These are phyloP conservation scores for Silurus glanis DNA, from an alignment of 2,113 vertebrate species.

Conservation along the genomic window DNA sequence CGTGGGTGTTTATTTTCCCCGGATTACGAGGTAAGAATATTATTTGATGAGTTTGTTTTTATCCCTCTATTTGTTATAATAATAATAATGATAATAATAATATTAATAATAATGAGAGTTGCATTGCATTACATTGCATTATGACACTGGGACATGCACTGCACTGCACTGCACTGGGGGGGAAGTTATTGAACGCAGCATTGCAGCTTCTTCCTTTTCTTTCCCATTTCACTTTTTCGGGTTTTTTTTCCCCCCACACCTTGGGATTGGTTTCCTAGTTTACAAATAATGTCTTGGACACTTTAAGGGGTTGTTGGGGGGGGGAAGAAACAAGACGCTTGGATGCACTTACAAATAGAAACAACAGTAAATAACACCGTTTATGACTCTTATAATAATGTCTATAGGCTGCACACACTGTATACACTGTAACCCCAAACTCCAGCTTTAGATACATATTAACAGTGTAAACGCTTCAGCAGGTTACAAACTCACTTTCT, in stretches of 20 bases:
- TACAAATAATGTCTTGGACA: neutral
- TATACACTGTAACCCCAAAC: neutral
- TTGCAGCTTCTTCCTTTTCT: neutral
- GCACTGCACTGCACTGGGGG: neutral
- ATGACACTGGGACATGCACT: neutral
- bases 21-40: too few species aligned
- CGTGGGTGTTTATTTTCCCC: too few species aligned
- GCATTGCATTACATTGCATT: neutral
- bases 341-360: neutral
- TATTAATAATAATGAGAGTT: neutral
- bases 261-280: neutral
- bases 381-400: too few species aligned
- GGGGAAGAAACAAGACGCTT: neutral
- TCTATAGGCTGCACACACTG: too few species aligned
- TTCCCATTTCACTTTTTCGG: neutral
- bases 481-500: neutral
- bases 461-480: neutral
- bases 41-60: too few species aligned
- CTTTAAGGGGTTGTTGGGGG: neutral
- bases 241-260: too few species aligned
- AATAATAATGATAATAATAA: too few species aligned
- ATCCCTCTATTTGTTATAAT: too few species aligned
- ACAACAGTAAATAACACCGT: neutral
- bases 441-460: neutral
- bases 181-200: slow-evolving; percentile 4